Evolutionary conservation across 2,797 vertebrate genomes (phyloP), one percentile per base, ranked within the genome.

Genomic region (Girardinus metallicus): DNA sequence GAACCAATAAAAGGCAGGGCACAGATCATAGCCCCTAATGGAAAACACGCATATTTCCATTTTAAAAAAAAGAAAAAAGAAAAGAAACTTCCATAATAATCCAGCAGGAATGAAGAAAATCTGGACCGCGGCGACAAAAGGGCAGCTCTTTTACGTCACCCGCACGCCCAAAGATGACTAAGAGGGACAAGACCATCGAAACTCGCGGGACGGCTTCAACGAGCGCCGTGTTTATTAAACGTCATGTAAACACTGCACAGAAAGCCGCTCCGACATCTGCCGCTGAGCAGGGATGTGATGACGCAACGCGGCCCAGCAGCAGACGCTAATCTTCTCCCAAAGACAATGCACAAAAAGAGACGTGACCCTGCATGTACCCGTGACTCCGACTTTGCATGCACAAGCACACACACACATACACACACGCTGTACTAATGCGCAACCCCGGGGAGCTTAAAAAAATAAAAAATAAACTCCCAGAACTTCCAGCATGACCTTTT

Each of bases 221-320:
- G 41, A 43, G 43, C 73, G 34, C 71, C 75, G 31, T 21, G n/a
- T 80, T 87, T 79, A 77, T 78, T 78, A 55, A 76, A 86, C 75
- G n/a, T 88, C 83, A 78, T 81, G 81, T 82, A 86, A 89, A 91
- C 88, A 88, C 71, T 23, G 78, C 31, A 1, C 4, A n/a, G 57
- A 79, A 0, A 75, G 43, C 31, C 13, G 1, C 36, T 74, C 78
- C 76, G 57, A 90, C 89, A 89, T 91, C 88, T 92, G 81, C 83
- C 44, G 86, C 55, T n/a, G 23, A 78, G 85, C 81, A 77, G 34
- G 77, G 39, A 75, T 57, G 75, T 5, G 80, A 80, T 91, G 88
- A 93, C 78, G 82, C 83, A 89, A 87, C 86, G 47, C 73, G 23
- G 83, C 80, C 91, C 81, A 93, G 92, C 91, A 87, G 90, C 80